Evolutionary conservation across 2,888 invertebrate species (phyloP).

Genomic region (Spodoptera littoralis): DNA sequence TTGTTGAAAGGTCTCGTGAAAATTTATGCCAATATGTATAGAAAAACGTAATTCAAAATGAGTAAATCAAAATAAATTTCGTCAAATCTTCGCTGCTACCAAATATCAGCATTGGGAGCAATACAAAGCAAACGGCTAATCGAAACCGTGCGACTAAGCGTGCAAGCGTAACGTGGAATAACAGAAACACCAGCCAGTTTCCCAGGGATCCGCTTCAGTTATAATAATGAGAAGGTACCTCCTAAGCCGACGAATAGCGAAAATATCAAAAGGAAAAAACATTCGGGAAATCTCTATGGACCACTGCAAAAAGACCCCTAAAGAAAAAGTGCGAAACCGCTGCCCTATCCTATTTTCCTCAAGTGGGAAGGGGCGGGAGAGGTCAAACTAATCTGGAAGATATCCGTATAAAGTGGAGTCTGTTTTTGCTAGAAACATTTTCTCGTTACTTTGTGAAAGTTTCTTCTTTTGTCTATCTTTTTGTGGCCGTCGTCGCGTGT

Average conservation of each 20-base stretch:
- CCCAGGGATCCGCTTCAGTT: constrained; percentile 64
- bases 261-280: constrained; percentile 73
- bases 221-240: constrained; percentile 65
- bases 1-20: too few relatives aligned
- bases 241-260: constrained; percentile 62
- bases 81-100: too few relatives aligned
- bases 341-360: constrained; percentile 20
- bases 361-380: constrained; percentile 30
- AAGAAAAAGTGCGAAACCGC: constrained; percentile 14
- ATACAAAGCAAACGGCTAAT: constrained; percentile 41
- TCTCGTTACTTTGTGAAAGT: constrained; percentile 62
- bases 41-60: too few relatives aligned
- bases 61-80: too few relatives aligned
- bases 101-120: constrained; percentile 15
- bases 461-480: constrained; percentile 60
- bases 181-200: constrained; percentile 61
- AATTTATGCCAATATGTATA: too few relatives aligned
- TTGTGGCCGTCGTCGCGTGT: constrained; percentile 19
- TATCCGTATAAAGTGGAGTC: constrained; percentile 62
- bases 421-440: constrained; percentile 69
- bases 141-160: constrained; percentile 38
- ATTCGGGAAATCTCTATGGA: constrained; percentile 66
- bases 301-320: constrained; percentile 59
- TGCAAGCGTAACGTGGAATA: constrained; percentile 43
- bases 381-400: constrained; percentile 54